Evolutionary conservation across 1,140 invertebrate genomes (phyloP).

Genomic region (Drosophila burlai): DNA sequence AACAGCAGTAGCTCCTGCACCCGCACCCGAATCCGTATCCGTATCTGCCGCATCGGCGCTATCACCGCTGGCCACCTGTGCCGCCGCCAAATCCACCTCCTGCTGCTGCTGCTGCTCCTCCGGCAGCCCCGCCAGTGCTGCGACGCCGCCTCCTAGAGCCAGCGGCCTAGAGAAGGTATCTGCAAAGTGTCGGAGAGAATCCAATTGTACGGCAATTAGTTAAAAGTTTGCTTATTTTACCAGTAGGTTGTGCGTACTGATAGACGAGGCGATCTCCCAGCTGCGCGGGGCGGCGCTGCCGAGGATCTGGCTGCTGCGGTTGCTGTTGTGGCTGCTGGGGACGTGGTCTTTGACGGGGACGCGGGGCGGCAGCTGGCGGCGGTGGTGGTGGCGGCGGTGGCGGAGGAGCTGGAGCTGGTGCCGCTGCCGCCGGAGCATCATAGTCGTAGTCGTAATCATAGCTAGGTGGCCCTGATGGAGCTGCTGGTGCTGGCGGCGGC

Average conservation of each 20-base stretch:
- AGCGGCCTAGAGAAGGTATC: slow-evolving; percentile 72
- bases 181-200: slow-evolving; percentile 84
- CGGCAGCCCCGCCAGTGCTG: slow-evolving; percentile 3
- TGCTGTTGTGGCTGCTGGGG: slow-evolving; percentile 19
- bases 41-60: slow-evolving; percentile 13
- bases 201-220: slow-evolving; percentile 84
- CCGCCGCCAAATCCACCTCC: slow-evolving; percentile 8
- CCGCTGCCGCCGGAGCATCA: slow-evolving; percentile 20
- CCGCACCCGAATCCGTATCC: background rate
- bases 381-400: slow-evolving; percentile 8
- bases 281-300: slow-evolving; percentile 35
- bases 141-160: slow-evolving; percentile 18
- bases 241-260: slow-evolving; percentile 79
- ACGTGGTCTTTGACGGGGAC: slow-evolving; percentile 15
- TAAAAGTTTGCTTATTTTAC: slow-evolving; percentile 80
- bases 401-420: slow-evolving; percentile 15
- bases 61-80: slow-evolving; percentile 5
- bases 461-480: slow-evolving; percentile 2
- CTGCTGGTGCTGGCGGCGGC: background rate
- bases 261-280: slow-evolving; percentile 66
- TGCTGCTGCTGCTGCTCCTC: slow-evolving; percentile 5
- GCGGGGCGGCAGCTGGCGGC: slow-evolving; percentile 16
- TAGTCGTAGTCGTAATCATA: slow-evolving; percentile 66
- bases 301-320: slow-evolving; percentile 7
- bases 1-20: slow-evolving; percentile 4